Percentiles rank a stretch among this genome's conserved stretches.
Conservation (phyloP, 2,797 vertebrate species). For the Pagetopsis macropterus region DNA sequence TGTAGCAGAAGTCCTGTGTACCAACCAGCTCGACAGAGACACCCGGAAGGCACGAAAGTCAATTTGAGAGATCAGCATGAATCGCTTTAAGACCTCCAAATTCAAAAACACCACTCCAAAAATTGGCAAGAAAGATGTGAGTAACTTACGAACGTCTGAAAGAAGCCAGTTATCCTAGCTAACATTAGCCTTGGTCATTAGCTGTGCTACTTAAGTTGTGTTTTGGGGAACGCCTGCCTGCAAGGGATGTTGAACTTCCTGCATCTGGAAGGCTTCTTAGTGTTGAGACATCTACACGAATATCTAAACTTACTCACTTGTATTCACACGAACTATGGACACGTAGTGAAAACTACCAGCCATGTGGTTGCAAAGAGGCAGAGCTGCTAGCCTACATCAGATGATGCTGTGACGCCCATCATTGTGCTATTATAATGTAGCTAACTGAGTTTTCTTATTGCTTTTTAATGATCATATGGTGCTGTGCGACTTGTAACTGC, state of each 20-base stretch:
- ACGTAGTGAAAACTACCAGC: not conserved
- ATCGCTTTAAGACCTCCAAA: conserved; percentile 94
- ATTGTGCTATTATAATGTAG: not conserved
- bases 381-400: conserved; percentile 25
- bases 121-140: conserved; percentile 91
- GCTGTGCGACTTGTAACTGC: not conserved
- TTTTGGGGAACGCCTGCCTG: conserved; percentile 65
- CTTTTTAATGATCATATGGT: not conserved
- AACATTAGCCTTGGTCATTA: conserved; percentile 49
- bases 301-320: not conserved
- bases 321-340: not conserved
- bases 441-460: conserved; percentile 5
- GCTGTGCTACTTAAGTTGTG: conserved; percentile 50
- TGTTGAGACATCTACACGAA: conserved; percentile 4
- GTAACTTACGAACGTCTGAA: conserved; percentile 54
- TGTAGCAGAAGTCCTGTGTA: conserved; percentile 56
- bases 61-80: conserved; percentile 84
- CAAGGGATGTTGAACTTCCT: conserved; percentile 79
- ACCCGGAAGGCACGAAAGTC: conserved; percentile 83
- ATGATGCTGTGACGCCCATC: conserved; percentile 44
- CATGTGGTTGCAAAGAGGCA: conserved; percentile 38
- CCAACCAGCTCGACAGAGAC: conserved; percentile 71
- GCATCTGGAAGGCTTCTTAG: conserved; percentile 65
- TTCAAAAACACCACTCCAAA: conserved; percentile 92
- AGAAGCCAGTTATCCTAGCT: conserved; percentile 26